These are phyloP conservation scores for Drosophila birchii DNA, from an alignment of 2,888 invertebrate genomes.

Conservation along the genomic window DNA sequence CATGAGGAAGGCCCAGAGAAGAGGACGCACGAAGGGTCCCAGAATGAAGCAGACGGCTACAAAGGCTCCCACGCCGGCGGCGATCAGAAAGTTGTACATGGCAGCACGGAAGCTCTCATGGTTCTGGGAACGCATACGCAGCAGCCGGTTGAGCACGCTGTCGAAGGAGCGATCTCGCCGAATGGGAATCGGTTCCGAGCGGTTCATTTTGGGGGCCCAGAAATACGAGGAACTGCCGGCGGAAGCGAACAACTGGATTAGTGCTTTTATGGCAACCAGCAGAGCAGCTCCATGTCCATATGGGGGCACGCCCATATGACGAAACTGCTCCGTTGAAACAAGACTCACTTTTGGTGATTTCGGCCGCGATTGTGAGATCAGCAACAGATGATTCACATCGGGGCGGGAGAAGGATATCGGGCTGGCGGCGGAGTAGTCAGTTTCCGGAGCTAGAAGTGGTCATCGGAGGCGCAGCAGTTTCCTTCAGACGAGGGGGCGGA, in stretches of 20 bases:
- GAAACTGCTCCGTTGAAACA: constrained; percentile 1
- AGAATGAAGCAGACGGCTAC: constrained; percentile 92
- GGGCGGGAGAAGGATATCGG: constrained; percentile 2
- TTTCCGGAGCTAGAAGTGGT: constrained; percentile 16
- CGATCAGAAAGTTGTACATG: constrained; percentile 84
- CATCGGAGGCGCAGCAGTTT: constrained; percentile 9
- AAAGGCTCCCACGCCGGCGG: constrained; percentile 83
- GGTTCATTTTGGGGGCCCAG: constrained; percentile 72
- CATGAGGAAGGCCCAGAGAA: constrained; percentile 97
- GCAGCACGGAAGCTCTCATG: constrained; percentile 84
- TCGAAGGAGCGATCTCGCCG: constrained; percentile 84
- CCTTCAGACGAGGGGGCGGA: constrained; percentile 11
- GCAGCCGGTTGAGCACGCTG: constrained; percentile 83
- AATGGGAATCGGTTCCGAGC: constrained; percentile 79
- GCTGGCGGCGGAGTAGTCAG: constrained; percentile 3
- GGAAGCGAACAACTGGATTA: constrained; percentile 7
- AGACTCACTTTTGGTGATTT: constrained; percentile 32
- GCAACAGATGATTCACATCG: constrained; percentile 27
- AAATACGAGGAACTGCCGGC: constrained; percentile 38
- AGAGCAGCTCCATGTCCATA: constrained; percentile 6
- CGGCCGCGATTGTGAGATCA: constrained; percentile 11
- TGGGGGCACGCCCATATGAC: constrained; percentile 14
- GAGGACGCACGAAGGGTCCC: constrained; percentile 95
- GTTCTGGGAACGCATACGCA: constrained; percentile 82
- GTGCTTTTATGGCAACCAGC: background rate